Evolutionary conservation across 2,797 vertebrate species (phyloP).

Genomic region (Molossus molossus): DNA sequence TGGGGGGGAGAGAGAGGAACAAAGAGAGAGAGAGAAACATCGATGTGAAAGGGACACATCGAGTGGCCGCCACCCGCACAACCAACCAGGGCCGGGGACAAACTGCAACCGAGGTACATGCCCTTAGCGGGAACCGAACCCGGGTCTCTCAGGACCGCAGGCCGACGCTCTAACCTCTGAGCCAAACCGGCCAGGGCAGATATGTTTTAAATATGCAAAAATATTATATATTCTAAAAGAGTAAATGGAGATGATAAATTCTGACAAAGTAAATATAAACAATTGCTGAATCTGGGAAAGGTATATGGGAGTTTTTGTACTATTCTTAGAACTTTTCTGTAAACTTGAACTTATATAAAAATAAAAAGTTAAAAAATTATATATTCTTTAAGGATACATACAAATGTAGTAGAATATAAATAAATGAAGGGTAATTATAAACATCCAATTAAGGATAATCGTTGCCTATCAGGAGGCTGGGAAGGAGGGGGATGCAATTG

Average conservation of each 20-base stretch:
- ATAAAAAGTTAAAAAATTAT: constrained; percentile 31
- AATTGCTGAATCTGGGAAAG: neutral
- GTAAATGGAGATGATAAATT: neutral
- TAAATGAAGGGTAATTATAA: neutral
- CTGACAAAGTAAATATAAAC: neutral
- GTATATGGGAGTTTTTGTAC: neutral
- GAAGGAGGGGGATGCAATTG: neutral
- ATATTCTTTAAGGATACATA: neutral
- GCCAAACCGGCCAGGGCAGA: too few species aligned
- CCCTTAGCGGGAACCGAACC: too few species aligned
- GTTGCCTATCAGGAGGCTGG: neutral
- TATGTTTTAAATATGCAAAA: constrained; percentile 29
- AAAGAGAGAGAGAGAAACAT: too few species aligned
- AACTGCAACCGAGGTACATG: too few species aligned
- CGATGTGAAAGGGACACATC: too few species aligned
- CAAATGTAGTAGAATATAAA: neutral
- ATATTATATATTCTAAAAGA: neutral
- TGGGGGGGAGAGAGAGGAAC: too few species aligned
- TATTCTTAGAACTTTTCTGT: neutral
- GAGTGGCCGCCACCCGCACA: too few species aligned
- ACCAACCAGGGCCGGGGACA: too few species aligned
- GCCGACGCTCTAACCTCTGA: too few species aligned
- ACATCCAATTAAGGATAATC: neutral
- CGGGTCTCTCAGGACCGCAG: too few species aligned
- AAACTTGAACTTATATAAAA: constrained; percentile 2